Evolutionary conservation across 2,888 invertebrate species (phyloP).

Genomic region (Pilophorus perplexus): DNA sequence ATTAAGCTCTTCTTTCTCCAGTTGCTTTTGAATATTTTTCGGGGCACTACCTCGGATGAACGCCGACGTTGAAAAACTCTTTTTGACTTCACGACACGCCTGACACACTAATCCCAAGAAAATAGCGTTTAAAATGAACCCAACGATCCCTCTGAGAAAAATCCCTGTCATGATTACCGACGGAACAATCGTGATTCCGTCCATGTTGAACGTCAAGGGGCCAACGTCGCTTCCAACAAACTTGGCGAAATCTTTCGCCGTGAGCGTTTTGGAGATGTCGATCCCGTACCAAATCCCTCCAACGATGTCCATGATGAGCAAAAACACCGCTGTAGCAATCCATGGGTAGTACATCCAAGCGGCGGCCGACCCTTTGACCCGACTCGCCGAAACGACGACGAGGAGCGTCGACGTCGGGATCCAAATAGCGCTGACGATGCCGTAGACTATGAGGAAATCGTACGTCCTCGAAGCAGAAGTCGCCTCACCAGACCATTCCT

Average conservation of each 20-base stretch:
- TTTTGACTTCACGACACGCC: constrained; percentile 31
- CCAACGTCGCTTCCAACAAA: constrained; percentile 24
- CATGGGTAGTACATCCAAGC: constrained; percentile 43
- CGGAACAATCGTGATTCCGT: constrained; percentile 41
- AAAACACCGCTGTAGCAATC: constrained; percentile 30
- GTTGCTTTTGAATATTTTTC: constrained; percentile 1
- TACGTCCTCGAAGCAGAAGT: constrained; percentile 35
- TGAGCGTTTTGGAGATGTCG: constrained; percentile 36
- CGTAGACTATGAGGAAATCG: constrained; percentile 34
- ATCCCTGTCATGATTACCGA: constrained; percentile 34
- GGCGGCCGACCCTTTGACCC: constrained; percentile 38
- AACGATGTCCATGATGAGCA: constrained; percentile 38
- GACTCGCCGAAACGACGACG: constrained; percentile 38
- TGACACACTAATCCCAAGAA: constrained; percentile 41
- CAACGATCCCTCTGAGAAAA: constrained; percentile 26
- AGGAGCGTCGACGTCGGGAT: constrained; percentile 44
- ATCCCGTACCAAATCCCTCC: constrained; percentile 39
- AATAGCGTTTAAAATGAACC: constrained; percentile 42
- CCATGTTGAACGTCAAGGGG: constrained; percentile 9
- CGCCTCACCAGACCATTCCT: no score
- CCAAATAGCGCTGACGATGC: constrained; percentile 41
- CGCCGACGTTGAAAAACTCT: constrained; percentile 26
- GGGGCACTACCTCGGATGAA: constrained; percentile 28
- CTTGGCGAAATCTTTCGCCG: not conserved
- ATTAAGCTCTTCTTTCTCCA: not conserved